Evolutionary conservation across 1,140 invertebrate genomes (phyloP).

Genomic region (Euura lappo): DNA sequence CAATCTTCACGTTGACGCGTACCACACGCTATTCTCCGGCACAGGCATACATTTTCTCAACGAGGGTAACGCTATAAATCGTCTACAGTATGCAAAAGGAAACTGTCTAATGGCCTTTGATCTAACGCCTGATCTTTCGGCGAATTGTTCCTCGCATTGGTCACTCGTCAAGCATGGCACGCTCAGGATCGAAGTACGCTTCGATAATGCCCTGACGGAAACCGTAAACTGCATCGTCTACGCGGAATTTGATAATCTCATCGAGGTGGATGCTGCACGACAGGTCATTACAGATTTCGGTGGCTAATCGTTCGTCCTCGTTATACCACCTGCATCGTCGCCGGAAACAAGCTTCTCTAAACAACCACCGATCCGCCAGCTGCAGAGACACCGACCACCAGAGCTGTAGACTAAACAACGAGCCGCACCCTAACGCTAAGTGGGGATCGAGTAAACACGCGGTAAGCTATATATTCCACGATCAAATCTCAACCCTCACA

Average conservation of each 20-base stretch:
- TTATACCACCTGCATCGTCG: no score
- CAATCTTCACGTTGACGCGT: constrained; percentile 31
- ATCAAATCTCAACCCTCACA: not conserved
- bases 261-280: constrained; percentile 21
- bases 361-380: no score
- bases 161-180: constrained; percentile 43
- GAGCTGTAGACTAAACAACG: no score
- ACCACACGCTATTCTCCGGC: constrained; percentile 50
- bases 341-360: no score
- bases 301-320: not conserved
- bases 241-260: constrained; percentile 17
- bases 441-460: not conserved
- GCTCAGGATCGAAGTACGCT: not conserved
- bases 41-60: constrained; percentile 36
- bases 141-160: constrained; percentile 35
- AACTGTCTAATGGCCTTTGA: constrained; percentile 24
- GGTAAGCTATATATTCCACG: not conserved
- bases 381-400: no score
- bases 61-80: not conserved
- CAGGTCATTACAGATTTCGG: constrained; percentile 21
- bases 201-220: not conserved
- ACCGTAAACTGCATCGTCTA: not conserved
- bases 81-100: constrained; percentile 16
- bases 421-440: not conserved
- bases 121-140: constrained; percentile 23